Base-by-base conservation (phyloP, 2,888 invertebrate genomes). In the Digitonthophagus gazella region DNA sequence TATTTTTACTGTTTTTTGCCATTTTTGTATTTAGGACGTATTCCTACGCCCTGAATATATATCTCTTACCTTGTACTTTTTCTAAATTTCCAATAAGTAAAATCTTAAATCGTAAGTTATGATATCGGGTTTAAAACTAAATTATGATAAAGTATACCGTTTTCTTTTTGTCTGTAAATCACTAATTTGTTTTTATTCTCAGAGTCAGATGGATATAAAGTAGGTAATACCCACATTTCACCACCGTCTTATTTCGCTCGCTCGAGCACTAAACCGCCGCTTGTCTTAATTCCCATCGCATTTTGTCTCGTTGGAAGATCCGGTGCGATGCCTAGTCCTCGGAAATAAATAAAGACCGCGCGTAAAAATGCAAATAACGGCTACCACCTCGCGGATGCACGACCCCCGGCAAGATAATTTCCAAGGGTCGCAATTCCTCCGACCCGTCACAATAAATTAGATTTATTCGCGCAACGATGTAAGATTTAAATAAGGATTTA, bases 401-500 rank as follows among this genome's bases (percentile, higher is more conserved):
- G 64, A 67, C 54, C 66, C 22, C 56, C 44, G 44, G 2, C 16
- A 56, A 66, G 70, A 68, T 70, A 73, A 73, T 73, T 72, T 72
- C 71, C 72, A 68, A 55, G 69, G 68, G 4, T 69, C 70, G 70
- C 69, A 72, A 72, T 72, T 73, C 72, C 72, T 69, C 70, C 67
- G 72, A 71, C 70, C 71, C 71, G 72, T 73, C 72, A 71, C 72
- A 71, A 74, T 74, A 74, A 74, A 74, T 74, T 72, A 74, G 72
- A 73, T 74, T 74, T 74, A 74, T 73, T 67, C 67, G 69, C 66
- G 70, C 72, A 71, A 58, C 71, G 71, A 71, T 67, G 74, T 71
- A 71, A 69, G 72, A 69, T 71, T 72, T 70, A 71, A 73, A 73
- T 72, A 72, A 72, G 70, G 70, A 74, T 73, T 74, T 74, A 73